Evolutionary conservation across 2,113 vertebrate species (phyloP), one percentile per base, ranked within the genome.

Genomic region (Lophochroa leadbeateri): DNA sequence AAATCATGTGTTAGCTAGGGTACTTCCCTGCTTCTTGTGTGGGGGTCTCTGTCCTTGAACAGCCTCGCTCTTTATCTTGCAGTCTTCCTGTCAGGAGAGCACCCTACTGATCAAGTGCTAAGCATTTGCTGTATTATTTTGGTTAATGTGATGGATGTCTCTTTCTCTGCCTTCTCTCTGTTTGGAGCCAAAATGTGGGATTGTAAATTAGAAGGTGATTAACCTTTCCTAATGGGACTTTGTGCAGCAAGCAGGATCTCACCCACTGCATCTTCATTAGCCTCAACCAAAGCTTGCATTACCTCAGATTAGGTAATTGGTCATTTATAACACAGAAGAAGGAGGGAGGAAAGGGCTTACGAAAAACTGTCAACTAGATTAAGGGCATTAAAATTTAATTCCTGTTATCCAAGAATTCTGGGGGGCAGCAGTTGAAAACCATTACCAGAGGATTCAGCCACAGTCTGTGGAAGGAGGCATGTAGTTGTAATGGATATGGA

Each of bases 231-330:
- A 94, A 97, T 97, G 94, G 88, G 72, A 83, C 88, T 86, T 55
- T 63, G 47, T 49, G 49, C 85, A 92, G 88, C 94, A 88, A 97
- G 96, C 85, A 82, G 96, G 61, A 91, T 96, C 96, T 97, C 53
- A 16, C 91, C 90, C 90, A 80, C 95, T 46, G 46, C 7, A 43
- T 98, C 97, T 97, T 98, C 96, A 97, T 98, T 97, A 97, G 85
- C 86, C 79, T 95, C 1, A 11, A 88, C 96, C 94, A 92, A 94
- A 96, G 72, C 52, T 88, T 94, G 77, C 87, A 92, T 98, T 96
- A 92, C 74, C 86, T 98, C 95, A 95, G 87, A 97, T 97, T 96
- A 92, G 96, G 86, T 97, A 95, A 97, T 97, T 24, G 53, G 97
- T 96, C 88, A 93, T 98, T 98, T 97, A 96, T 96, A 95, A 96